Conservation (phyloP, 2,888 invertebrate species). For the Folsomia manolachei region DNA sequence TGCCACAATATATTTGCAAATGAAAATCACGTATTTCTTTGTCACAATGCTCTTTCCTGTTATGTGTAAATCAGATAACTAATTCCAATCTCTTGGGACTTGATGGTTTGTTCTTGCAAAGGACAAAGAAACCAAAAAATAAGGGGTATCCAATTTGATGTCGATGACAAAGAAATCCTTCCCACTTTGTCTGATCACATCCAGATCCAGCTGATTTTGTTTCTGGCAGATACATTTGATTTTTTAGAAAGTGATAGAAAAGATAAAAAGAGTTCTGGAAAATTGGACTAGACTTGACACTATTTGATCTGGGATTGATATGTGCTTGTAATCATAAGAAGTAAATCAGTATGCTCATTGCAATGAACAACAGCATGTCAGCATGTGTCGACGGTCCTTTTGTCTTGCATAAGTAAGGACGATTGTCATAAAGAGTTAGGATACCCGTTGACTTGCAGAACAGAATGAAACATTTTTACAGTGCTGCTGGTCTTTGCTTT, state of each 20-base stretch:
- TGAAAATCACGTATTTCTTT: background rate
- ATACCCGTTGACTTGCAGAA: background rate
- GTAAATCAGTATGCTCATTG: slow-evolving; percentile 10
- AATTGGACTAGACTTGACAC: background rate
- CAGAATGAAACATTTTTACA: background rate
- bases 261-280: background rate
- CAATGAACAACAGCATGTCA: slow-evolving; percentile 5
- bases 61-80: background rate
- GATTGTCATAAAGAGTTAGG: slow-evolving; percentile 5
- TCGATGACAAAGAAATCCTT: background rate
- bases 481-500: background rate
- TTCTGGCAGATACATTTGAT: background rate
- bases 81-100: background rate
- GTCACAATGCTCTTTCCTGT: no score
- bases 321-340: background rate
- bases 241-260: background rate
- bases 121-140: background rate
- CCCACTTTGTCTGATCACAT: background rate
- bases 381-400: background rate
- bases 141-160: background rate
- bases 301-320: slow-evolving; percentile 13
- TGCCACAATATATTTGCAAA: background rate
- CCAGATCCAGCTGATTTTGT: background rate
- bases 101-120: no score
- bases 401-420: background rate